Percentiles rank a stretch among this genome's conserved stretches.
phyloP scores from a whole-genome alignment of 1,140 invertebrate genomes.

The Plodia interpunctella region DNA sequence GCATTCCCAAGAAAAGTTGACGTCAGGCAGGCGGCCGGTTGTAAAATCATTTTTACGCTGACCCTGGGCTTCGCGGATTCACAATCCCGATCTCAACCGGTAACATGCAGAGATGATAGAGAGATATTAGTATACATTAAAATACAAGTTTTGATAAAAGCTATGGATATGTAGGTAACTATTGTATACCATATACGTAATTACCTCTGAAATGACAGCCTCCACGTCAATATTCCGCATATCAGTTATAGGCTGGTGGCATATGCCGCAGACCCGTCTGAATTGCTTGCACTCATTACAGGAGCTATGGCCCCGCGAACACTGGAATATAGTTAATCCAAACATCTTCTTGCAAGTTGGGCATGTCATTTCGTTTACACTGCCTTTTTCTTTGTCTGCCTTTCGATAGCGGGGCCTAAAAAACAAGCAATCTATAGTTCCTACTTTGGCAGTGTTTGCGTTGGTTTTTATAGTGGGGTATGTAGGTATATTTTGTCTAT shows the following conservation, averaged over 20 bases:
- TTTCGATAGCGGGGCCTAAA: background rate
- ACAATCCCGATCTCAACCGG: too few relatives aligned
- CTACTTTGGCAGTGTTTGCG: too few relatives aligned
- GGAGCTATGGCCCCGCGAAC: constrained; percentile 37
- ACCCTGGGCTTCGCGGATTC: too few relatives aligned
- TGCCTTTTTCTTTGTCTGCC: background rate
- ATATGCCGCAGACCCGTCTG: constrained; percentile 26
- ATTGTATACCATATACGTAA: background rate
- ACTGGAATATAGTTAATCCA: constrained; percentile 35
- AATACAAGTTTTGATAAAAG: too few relatives aligned
- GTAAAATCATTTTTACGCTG: too few relatives aligned
- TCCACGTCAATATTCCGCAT: constrained; percentile 41
- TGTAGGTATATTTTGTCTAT: background rate
- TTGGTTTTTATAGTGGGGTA: too few relatives aligned
- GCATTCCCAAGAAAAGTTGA: too few relatives aligned
- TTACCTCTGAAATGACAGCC: constrained; percentile 27
- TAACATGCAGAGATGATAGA: too few relatives aligned
- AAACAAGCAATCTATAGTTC: background rate
- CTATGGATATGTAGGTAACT: too few relatives aligned
- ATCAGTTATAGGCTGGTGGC: constrained; percentile 24
- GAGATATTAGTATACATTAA: too few relatives aligned
- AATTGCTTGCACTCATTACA: constrained; percentile 29
- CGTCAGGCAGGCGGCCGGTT: too few relatives aligned
- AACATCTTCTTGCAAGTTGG: constrained; percentile 22
- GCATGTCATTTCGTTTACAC: constrained; percentile 21